Conservation (phyloP, 1,140 invertebrate genomes). For the Meloidogyne exigua region DNA sequence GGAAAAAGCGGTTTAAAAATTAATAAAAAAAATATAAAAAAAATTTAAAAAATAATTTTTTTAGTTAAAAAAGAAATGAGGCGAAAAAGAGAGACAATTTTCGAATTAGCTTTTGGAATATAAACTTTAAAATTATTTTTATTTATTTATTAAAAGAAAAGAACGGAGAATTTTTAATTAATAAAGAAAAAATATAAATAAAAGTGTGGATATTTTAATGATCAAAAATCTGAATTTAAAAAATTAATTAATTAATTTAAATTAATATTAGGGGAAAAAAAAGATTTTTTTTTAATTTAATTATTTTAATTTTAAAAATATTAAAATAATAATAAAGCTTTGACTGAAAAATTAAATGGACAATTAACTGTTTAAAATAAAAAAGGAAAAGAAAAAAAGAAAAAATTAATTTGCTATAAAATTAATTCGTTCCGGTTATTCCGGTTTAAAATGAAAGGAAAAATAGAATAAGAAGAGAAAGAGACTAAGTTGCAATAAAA, state of each 20-base stretch:
- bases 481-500: background rate
- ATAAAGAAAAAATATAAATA: background rate
- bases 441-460: background rate
- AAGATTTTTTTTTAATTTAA: too few relatives aligned
- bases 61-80: background rate
- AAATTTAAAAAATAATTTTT: background rate
- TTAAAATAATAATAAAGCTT: too few relatives aligned
- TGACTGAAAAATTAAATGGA: too few relatives aligned
- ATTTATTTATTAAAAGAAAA: background rate
- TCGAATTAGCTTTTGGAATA: background rate
- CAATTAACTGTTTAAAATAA: too few relatives aligned
- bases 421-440: background rate
- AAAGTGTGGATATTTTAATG: background rate
- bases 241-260: too few relatives aligned
- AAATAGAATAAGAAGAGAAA: background rate
- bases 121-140: too few relatives aligned
- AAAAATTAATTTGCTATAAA: background rate
- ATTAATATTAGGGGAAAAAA: too few relatives aligned
- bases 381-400: background rate
- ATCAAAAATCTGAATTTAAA: background rate
- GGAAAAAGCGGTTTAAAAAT: background rate
- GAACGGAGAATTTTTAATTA: background rate
- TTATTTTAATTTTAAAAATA: too few relatives aligned
- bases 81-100: background rate
- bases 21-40: background rate